These are phyloP conservation scores for Calephelis perditalis DNA, from an alignment of 2,888 invertebrate species.

Conservation along the genomic window DNA sequence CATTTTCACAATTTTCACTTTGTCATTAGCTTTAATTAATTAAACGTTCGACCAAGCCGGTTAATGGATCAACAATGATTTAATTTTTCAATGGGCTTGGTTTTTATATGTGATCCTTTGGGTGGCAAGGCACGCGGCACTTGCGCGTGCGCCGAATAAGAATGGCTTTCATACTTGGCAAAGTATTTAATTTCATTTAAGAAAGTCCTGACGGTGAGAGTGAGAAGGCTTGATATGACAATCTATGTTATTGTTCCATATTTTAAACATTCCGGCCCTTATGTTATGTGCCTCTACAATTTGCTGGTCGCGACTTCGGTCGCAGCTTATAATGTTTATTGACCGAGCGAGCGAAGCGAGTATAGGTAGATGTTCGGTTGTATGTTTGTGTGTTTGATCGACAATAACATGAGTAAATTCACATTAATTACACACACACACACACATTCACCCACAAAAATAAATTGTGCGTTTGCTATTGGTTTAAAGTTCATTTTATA, in stretches of 20 bases:
- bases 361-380: too few relatives aligned
- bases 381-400: too few relatives aligned
- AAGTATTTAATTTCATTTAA: constrained; percentile 72
- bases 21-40: constrained; percentile 70
- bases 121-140: constrained; percentile 70
- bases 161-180: constrained; percentile 63
- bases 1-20: constrained; percentile 59
- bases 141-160: constrained; percentile 52
- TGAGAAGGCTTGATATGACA: constrained; percentile 37
- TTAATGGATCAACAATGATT: constrained; percentile 77
- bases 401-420: too few relatives aligned
- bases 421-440: too few relatives aligned
- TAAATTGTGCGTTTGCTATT: too few relatives aligned
- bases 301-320: too few relatives aligned
- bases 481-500: too few relatives aligned
- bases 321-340: too few relatives aligned
- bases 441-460: too few relatives aligned
- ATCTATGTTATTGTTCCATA: constrained; percentile 12
- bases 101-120: constrained; percentile 80
- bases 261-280: constrained; percentile 4
- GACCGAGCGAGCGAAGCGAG: too few relatives aligned
- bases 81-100: constrained; percentile 81
- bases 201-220: constrained; percentile 74
- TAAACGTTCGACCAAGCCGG: constrained; percentile 62
- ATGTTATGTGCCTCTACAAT: not conserved